Evolutionary conservation across 2,797 vertebrate species (phyloP).

Genomic region (Trichosurus vulpecula): DNA sequence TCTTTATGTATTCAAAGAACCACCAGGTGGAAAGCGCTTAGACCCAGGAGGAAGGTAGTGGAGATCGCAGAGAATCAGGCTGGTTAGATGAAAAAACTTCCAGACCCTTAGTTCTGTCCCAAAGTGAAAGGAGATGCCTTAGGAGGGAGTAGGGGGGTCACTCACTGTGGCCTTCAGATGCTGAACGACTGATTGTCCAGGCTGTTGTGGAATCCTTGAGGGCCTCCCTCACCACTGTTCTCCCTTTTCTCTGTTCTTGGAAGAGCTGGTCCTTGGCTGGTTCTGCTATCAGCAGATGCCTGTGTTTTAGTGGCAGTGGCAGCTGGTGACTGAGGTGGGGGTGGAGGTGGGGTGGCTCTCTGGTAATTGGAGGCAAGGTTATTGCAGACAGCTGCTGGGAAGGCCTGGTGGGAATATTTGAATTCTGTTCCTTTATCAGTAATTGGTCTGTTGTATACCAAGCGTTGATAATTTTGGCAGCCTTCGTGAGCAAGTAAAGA

Average conservation of each 20-base stretch:
- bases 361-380: not conserved
- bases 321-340: not conserved
- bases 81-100: not conserved
- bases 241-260: not conserved
- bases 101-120: not conserved
- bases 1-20: not conserved
- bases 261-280: not conserved
- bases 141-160: not conserved
- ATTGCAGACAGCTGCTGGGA: not conserved
- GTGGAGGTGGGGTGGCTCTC: too few relatives aligned
- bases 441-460: not conserved
- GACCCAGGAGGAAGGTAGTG: not conserved
- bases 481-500: not conserved
- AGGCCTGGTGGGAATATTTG: not conserved
- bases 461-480: not conserved
- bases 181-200: not conserved
- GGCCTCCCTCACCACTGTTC: not conserved
- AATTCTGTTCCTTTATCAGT: not conserved
- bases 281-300: not conserved
- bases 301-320: not conserved
- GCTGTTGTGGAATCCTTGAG: not conserved
- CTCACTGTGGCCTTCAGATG: not conserved
- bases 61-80: not conserved
- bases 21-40: not conserved
- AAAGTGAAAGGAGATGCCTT: not conserved